Base-by-base conservation (phyloP, 2,888 invertebrate species). In the Parelbella ahira region DNA sequence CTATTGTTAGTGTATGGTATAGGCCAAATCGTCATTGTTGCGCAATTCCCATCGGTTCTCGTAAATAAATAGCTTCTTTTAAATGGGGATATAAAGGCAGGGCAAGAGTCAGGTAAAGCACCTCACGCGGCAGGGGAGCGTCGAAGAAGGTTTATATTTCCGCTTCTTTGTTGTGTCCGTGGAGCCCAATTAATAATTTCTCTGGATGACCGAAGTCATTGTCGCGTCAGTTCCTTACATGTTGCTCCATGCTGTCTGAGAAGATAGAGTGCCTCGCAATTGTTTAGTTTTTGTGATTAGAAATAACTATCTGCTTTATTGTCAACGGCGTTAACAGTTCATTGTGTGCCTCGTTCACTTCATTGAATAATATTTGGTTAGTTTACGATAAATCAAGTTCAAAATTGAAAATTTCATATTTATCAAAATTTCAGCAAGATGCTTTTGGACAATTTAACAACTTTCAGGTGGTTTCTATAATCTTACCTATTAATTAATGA, bases 21-120 rank as follows among this genome's bases (percentile, higher is more conserved):
- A n/a, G n/a, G n/a, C n/a, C n/a, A n/a, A n/a, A 41, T 66, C 74
- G 71, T 69, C 68, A 66, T 44, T 61, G 67, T 87, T 87, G 81
- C 71, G 74, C 84, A 87, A 87, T 82, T 86, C 84, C 81, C 86
- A 84, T 78, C 80, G 76, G 69, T 64, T 70, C 67, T 72, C 70
- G 73, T 79, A 79, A 78, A 79, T 70, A 71, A 79, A 82, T 81
- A 81, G 68, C 72, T 71, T 77, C 82, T 68, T 76, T 83, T 75
- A 75, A 83, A 72, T 65, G 59, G 57, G 60, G 62, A 63, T 61
- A 86, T 84, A 87, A 87, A 78, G 66, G 75, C 55, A 68, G 86
- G 84, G 75, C 86, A 86, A 84, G 84, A 86, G 86, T 87, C 87
- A 87, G 87, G 87, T 87, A 87, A 69, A 78, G 75, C 76, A 74